Conservation (phyloP, 2,888 invertebrate species). For the Ochropleura leucogaster region DNA sequence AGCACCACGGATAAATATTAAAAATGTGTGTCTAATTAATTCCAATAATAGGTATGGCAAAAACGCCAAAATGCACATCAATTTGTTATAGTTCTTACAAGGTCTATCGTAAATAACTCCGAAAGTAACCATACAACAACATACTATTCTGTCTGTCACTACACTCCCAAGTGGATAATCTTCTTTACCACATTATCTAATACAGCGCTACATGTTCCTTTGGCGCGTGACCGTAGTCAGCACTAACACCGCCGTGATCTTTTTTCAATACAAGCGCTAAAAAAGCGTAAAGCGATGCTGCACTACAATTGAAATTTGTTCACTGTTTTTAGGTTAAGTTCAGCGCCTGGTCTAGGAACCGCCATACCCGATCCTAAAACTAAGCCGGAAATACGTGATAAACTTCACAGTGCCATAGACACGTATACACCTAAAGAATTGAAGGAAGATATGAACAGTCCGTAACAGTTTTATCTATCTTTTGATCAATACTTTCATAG, state of each 20-base stretch:
- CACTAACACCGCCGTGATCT: not conserved
- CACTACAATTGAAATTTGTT: not conserved
- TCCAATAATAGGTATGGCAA: no score
- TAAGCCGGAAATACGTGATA: slow-evolving; percentile 65
- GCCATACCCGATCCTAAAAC: slow-evolving; percentile 70
- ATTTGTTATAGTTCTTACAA: no score
- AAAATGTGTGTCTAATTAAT: no score
- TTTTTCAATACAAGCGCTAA: not conserved
- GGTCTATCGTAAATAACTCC: no score
- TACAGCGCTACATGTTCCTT: not conserved
- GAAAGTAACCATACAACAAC: no score
- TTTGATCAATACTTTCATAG: not conserved
- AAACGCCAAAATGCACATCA: no score
- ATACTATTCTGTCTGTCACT: no score
- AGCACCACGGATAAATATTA: no score
- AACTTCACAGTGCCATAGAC: slow-evolving; percentile 74
- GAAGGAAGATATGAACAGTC: slow-evolving; percentile 76
- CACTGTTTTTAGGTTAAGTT: slow-evolving; percentile 72
- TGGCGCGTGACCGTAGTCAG: not conserved
- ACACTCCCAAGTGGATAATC: not conserved
- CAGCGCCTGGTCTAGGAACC: slow-evolving; percentile 78
- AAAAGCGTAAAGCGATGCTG: no score
- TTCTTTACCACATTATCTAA: not conserved
- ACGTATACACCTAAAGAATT: slow-evolving; percentile 71
- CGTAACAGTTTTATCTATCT: not conserved